phyloP scores from a whole-genome alignment of 2,888 invertebrate species.

The Ophion obscuratus region DNA sequence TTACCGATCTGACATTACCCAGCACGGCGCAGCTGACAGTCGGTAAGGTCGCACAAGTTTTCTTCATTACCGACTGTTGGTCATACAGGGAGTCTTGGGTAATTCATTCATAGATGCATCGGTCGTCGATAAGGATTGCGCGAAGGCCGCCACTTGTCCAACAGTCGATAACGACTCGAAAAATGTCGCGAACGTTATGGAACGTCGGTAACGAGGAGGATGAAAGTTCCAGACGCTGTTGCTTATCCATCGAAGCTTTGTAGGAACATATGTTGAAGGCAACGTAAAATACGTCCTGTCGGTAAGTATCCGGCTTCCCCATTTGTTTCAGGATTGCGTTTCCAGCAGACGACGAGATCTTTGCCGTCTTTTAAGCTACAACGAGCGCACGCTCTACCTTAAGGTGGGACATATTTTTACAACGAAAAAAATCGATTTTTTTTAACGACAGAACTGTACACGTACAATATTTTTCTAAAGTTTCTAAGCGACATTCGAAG shows the following conservation, averaged over 20 bases:
- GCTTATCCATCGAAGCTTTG: background rate
- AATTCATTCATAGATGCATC: background rate
- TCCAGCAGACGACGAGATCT: background rate
- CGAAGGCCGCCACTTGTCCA: background rate
- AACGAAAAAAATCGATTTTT: too few relatives aligned
- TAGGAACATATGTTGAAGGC: background rate
- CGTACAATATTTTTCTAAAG: too few relatives aligned
- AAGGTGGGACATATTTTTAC: too few relatives aligned
- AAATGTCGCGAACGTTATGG: background rate
- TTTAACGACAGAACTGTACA: too few relatives aligned
- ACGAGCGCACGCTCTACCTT: too few relatives aligned
- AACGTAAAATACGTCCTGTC: background rate
- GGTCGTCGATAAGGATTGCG: background rate
- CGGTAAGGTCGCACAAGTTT: too few relatives aligned
- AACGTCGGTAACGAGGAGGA: background rate
- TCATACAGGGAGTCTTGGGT: background rate
- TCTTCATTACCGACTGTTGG: background rate
- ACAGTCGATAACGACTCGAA: background rate
- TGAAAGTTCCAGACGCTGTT: background rate
- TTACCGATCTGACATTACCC: too few relatives aligned
- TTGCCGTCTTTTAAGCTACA: too few relatives aligned
- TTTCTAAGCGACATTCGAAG: too few relatives aligned
- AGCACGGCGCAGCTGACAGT: too few relatives aligned
- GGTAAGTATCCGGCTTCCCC: background rate
- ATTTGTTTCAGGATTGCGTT: background rate